These are phyloP conservation scores for Seira sanloemensis DNA, from an alignment of 2,888 invertebrate genomes.

Conservation along the genomic window DNA sequence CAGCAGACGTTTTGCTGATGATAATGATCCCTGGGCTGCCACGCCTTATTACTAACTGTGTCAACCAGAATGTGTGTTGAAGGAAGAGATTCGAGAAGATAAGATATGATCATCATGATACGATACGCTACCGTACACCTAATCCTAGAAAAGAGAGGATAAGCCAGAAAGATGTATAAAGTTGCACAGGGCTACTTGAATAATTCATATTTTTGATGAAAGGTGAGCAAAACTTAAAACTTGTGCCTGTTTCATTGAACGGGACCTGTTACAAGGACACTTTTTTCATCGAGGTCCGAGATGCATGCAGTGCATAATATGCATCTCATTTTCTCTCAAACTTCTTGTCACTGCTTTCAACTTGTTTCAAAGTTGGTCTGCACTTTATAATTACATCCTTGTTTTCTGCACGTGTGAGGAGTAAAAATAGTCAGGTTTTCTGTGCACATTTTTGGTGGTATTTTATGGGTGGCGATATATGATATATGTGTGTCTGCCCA, in stretches of 20 bases:
- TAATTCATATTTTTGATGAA: not conserved
- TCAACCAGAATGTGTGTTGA: slow-evolving; percentile 28
- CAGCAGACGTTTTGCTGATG: not conserved
- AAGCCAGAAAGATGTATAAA: not conserved
- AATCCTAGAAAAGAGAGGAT: not conserved
- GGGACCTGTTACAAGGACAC: not conserved
- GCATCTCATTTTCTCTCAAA: not conserved
- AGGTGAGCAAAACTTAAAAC: not conserved
- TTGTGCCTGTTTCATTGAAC: not conserved
- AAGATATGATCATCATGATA: not conserved
- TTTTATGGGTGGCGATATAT: not conserved
- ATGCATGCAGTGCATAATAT: not conserved
- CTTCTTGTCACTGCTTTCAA: not conserved
- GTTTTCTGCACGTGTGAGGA: not conserved
- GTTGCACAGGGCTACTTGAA: not conserved
- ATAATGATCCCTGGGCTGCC: slow-evolving; percentile 37
- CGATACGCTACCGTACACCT: not conserved
- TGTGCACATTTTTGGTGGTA: not conserved
- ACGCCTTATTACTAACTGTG: slow-evolving; percentile 61
- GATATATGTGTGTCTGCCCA: not conserved
- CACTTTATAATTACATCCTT: not conserved
- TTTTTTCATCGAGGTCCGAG: not conserved
- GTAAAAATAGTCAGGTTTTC: not conserved
- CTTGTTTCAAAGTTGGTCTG: not conserved
- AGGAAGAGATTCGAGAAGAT: not conserved